Evolutionary conservation across 2,113 vertebrate genomes (phyloP), one percentile per base, ranked within the genome.

Genomic region (Ceyx margarethae): DNA sequence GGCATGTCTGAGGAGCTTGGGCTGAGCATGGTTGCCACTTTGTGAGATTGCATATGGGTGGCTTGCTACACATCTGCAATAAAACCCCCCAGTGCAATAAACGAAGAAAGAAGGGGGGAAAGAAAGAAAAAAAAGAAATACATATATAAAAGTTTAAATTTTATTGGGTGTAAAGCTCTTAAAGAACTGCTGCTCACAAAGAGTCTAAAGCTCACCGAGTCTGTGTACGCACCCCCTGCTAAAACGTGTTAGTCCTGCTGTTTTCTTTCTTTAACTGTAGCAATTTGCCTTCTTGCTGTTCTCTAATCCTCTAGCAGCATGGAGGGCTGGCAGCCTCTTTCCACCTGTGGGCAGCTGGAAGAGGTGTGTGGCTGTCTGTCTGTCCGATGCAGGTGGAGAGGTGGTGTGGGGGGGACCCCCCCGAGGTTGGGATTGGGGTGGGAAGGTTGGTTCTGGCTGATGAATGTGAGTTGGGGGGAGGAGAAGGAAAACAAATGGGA

Each of bases 101-200:
- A 97, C 77, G 48, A 31, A 45, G n/a, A 45, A 45, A 45, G 11
- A 97, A 96, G 96, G 20, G 21, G 21, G 10, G 94, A 95, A 26
- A 26, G 15, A 53, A 53, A 53, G 14, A 53, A 54, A 29, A 5
- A 5, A 54, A 29, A 54, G 15, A 54, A 29, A 62, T 28, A 37
- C 25, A 96, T 89, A 95, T 96, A 97, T 96, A 96, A 91, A 97
- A 94, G 71, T 97, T 97, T 96, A 96, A 74, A 94, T 97, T 98
- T 97, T 97, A 98, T 97, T 97, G 95, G 96, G 97, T 97, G 95
- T 96, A 96, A 98, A 97, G 96, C 95, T 97, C 96, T 97, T 98
- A 97, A 97, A 97, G 95, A 95, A 95, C 94, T 95, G 74, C 94
- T 94, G 93, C 81, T 97, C 87, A 84, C 95, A 92, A 92, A 85